These are phyloP conservation scores for Tiliacea citrago DNA, from an alignment of 2,888 invertebrate species.

Conservation along the genomic window DNA sequence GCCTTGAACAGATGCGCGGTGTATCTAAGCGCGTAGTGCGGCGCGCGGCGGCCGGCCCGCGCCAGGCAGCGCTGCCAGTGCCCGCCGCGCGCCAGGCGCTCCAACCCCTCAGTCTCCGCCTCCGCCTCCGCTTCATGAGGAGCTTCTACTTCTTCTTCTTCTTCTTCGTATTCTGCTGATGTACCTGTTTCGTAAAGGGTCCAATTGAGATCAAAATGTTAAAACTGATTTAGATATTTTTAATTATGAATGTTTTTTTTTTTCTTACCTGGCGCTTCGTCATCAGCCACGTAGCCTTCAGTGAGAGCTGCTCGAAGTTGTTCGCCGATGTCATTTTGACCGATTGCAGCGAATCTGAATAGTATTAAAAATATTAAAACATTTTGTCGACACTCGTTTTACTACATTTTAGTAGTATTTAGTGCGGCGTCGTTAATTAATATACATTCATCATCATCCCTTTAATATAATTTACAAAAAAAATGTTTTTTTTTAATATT, in stretches of 20 bases:
- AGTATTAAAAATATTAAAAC: background rate
- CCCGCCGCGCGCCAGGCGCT: constrained; percentile 84
- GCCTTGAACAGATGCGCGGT: constrained; percentile 84
- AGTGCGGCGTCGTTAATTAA: background rate
- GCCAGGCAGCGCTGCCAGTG: constrained; percentile 88
- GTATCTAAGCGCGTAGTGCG: constrained; percentile 85
- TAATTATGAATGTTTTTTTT: no score
- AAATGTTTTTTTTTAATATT: background rate
- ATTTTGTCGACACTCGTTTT: background rate
- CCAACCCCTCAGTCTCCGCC: constrained; percentile 77
- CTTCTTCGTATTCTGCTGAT: constrained; percentile 76
- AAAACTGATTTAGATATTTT: background rate
- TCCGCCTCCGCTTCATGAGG: constrained; percentile 60
- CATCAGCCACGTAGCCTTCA: constrained; percentile 78
- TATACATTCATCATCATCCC: no score
- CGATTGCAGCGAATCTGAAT: constrained; percentile 85
- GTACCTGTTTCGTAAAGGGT: constrained; percentile 52
- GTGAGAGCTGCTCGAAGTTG: constrained; percentile 83
- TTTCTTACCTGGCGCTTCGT: constrained; percentile 76
- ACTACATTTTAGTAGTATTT: background rate
- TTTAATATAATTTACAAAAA: no score
- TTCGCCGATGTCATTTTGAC: constrained; percentile 86
- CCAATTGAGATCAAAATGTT: background rate
- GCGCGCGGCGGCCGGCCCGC: constrained; percentile 81
- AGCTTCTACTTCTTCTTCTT: constrained; percentile 59